Evolutionary conservation across 2,113 vertebrate genomes (phyloP), one percentile per base, ranked within the genome.

Genomic region (Notothenia rossii): DNA sequence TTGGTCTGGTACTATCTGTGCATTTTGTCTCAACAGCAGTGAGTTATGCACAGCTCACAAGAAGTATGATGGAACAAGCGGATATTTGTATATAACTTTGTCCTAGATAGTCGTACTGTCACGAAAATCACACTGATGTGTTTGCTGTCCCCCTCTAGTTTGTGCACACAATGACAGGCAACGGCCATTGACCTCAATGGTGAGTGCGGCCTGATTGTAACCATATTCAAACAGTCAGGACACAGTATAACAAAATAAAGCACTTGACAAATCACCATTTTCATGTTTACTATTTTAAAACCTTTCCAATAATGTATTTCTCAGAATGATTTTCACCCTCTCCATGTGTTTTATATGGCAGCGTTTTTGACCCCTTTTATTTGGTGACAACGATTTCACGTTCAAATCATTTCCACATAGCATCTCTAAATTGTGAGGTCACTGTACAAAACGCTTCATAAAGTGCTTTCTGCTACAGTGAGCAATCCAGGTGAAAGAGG

Each of bases 321-420:
- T 58, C 13, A 64, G 48, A 64, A 10, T 0, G 11, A 63, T 17
- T 29, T 48, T 0, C 29, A 45, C 15, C 29, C 3, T 45, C 3
- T 45, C n/a, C 56, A 63, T 49, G 46, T 62, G 61, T 29, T n/a
- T 22, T 55, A 0, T 36, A 10, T 17, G 46, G n/a, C 79, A 63
- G 54, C 70, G 15, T 10, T 75, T 63, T 13, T 72, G 72, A 84
- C 76, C 70, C 17, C 71, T 81, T 85, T 81, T 68, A 79, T 75
- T 69, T 61, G 45, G 72, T 64, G 74, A 73, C 11, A 68, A 40
- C 9, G 22, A 74, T 88, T 85, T 87, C 73, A 74, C 17, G n/a
- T 70, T 77, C 56, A 83, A 60, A 77, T 60, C 7, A 58, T 64
- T 84, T 29, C 58, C 18, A 46, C 43, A 13, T 43, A 22, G 67